Percentiles rank a stretch among this genome's conserved stretches.
phyloP scores from a whole-genome alignment of 2,113 vertebrate species.

The Penelope pileata region DNA sequence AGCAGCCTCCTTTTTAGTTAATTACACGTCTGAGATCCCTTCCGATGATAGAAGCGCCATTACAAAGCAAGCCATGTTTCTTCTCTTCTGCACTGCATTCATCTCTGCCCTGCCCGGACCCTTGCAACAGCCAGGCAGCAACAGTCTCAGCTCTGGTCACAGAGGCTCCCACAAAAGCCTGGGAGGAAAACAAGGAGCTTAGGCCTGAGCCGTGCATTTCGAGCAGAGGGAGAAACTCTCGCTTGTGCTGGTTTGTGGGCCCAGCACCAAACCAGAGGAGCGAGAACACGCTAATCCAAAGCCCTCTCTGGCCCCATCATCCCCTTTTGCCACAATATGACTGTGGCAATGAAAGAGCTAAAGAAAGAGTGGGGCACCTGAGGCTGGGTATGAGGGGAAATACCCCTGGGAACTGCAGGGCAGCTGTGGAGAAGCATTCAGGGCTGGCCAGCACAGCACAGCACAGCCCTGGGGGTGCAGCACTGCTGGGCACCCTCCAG shows the following conservation, averaged over 20 bases:
- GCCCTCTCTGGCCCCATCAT: too few relatives aligned
- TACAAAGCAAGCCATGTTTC: neutral
- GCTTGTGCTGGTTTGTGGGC: neutral
- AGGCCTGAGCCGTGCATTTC: neutral
- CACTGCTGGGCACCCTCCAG: neutral
- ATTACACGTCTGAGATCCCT: neutral
- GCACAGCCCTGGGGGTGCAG: neutral
- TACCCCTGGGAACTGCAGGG: neutral
- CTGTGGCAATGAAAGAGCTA: neutral
- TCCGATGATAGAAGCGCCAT: neutral
- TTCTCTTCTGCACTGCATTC: neutral
- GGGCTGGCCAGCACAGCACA: neutral
- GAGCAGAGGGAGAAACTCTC: neutral
- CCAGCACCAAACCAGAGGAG: neutral
- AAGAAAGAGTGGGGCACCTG: neutral
- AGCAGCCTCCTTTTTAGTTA: slow-evolving; percentile 35
- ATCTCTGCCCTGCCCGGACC: neutral
- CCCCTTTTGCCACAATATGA: neutral
- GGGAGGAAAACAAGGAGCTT: neutral
- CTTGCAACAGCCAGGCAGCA: neutral
- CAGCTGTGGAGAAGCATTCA: neutral
- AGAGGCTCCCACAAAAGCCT: neutral
- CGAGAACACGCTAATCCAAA: neutral
- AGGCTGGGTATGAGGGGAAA: neutral
- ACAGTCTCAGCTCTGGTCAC: neutral